phyloP scores from a whole-genome alignment of 2,113 vertebrate genomes.

The Laticauda laticaudata region DNA sequence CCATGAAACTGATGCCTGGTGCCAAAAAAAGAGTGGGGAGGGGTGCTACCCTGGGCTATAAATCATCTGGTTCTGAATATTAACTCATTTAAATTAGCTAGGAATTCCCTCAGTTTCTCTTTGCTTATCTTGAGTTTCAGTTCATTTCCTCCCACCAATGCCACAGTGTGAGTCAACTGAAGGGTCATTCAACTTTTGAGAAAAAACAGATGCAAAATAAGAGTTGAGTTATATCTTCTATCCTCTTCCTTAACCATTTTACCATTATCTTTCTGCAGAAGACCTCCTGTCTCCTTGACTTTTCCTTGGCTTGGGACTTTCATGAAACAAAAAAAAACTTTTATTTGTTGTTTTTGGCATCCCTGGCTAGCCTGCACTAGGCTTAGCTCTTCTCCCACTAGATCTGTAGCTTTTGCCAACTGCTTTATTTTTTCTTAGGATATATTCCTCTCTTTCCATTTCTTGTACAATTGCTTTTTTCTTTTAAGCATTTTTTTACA shows the following conservation, averaged over 20 bases:
- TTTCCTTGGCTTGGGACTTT: neutral
- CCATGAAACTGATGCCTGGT: too few species aligned
- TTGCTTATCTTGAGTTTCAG: neutral
- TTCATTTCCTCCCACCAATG: neutral
- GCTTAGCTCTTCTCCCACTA: neutral
- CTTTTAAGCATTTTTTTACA: neutral
- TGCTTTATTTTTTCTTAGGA: neutral
- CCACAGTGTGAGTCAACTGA: neutral
- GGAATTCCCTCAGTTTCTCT: neutral
- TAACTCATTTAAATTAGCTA: neutral
- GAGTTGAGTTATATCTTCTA: neutral
- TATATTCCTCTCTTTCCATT: neutral
- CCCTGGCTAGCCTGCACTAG: neutral
- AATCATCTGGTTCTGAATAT: neutral
- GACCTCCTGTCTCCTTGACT: neutral
- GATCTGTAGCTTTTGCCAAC: neutral
- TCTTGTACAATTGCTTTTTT: neutral
- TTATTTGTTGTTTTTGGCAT: neutral
- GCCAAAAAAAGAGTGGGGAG: too few species aligned
- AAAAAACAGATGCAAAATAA: neutral
- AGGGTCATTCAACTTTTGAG: neutral
- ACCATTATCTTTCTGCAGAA: neutral
- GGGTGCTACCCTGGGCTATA: neutral
- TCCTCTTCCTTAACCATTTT: neutral
- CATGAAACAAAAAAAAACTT: neutral